Evolutionary conservation across 2,888 invertebrate genomes (phyloP), one percentile per base, ranked within the genome.

Genomic region (Brenthis daphne): DNA sequence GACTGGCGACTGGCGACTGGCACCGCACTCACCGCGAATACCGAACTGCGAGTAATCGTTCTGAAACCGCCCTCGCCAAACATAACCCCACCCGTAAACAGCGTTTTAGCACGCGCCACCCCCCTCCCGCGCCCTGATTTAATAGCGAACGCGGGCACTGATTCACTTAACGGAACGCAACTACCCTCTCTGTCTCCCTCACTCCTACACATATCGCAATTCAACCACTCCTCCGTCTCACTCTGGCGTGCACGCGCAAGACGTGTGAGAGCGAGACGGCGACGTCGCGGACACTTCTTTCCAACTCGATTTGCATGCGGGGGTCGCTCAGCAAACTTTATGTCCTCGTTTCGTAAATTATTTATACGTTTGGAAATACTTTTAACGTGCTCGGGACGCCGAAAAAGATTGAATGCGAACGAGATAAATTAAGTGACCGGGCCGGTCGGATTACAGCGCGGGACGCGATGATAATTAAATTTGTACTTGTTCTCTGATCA

Each of bases 111-210:
- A 85, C 87, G 85, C 86, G 83, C 86, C 81, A 77, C 85, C 86
- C 85, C 85, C 80, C 85, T 78, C 89, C 87, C 89, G 87, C 92
- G 89, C 85, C 86, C 86, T 92, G 92, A 92, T 92, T 92, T 92
- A 92, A 92, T 92, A 92, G 88, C 90, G 83, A 88, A 79, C 90
- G 90, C 90, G 90, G 92, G 92, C 92, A 91, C 92, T 92, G 92
- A 92, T 92, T 92, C 92, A 92, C 89, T 92, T 92, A 92, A 83
- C 86, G 82, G 90, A 91, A 91, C 91, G 89, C 90, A 89, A 89
- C 91, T 87, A 85, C 88, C 83, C 79, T 82, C 82, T 81, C 80
- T 78, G 76, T 85, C 90, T 86, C 86, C 80, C 86, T 90, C 89
- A 74, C 85, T 85, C 88, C 71, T 77, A 75, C 83, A 74, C 75